A percentile compares a stretch with the other conserved stretches of the same genome.
Evolutionary conservation across 1,140 invertebrate species (phyloP).

Genomic region (Papilio polytes): DNA sequence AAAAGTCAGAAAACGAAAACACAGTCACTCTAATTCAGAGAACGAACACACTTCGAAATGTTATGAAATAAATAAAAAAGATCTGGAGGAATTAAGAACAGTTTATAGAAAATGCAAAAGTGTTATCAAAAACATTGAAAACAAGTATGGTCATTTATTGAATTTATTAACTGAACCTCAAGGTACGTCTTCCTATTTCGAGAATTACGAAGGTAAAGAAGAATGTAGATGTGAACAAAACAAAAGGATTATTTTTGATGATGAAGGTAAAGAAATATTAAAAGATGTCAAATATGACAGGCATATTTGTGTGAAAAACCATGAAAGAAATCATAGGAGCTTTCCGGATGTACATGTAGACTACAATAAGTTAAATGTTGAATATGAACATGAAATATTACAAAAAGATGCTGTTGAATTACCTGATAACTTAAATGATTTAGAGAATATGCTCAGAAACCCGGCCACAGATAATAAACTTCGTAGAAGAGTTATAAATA

Average conservation of each 20-base stretch:
- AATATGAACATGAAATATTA: slow-evolving; percentile 58
- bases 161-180: slow-evolving; percentile 45
- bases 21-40: slow-evolving; percentile 4
- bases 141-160: slow-evolving; percentile 74
- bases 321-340: slow-evolving; percentile 40
- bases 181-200: neutral
- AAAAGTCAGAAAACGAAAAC: slow-evolving; percentile 18
- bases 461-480: slow-evolving; percentile 48
- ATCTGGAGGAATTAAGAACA: slow-evolving; percentile 62
- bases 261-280: slow-evolving; percentile 59
- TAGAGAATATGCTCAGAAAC: slow-evolving; percentile 59
- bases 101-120: slow-evolving; percentile 68
- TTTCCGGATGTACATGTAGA: slow-evolving; percentile 53
- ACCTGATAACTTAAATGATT: slow-evolving; percentile 57
- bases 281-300: slow-evolving; percentile 49
- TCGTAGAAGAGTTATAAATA: slow-evolving; percentile 62
- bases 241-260: slow-evolving; percentile 72
- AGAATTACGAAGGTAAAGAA: slow-evolving; percentile 39
- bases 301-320: slow-evolving; percentile 64
- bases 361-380: slow-evolving; percentile 47
- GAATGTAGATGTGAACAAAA: slow-evolving; percentile 62
- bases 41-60: slow-evolving; percentile 3
- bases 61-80: slow-evolving; percentile 54
- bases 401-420: slow-evolving; percentile 43
- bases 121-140: slow-evolving; percentile 69